Evolutionary conservation across 2,113 vertebrate genomes (phyloP).

Genomic region (Sakesphorus luctuosus): DNA sequence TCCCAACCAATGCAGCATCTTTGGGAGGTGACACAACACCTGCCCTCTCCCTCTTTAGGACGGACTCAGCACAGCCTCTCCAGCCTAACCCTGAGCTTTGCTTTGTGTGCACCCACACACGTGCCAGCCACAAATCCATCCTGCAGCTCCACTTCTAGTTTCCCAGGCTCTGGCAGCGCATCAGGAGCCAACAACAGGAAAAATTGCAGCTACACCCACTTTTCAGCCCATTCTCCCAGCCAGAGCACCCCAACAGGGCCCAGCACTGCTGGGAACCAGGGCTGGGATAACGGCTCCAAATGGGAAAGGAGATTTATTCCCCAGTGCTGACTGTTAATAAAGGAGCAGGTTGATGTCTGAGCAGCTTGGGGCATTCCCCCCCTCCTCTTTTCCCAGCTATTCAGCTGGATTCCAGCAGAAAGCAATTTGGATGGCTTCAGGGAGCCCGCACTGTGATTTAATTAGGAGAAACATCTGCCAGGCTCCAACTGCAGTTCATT

Average conservation of each 20-base stretch:
- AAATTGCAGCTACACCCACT: background rate
- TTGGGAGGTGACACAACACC: background rate
- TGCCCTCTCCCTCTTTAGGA: background rate
- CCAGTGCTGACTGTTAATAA: background rate
- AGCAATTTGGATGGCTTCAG: background rate
- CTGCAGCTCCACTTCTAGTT: background rate
- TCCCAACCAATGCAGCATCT: background rate
- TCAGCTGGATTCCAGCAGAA: slow-evolving; percentile 26
- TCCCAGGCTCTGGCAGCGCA: background rate
- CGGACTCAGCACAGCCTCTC: accelerated
- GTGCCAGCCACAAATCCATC: background rate
- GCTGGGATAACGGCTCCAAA: background rate
- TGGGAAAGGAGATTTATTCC: background rate
- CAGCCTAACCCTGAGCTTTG: background rate
- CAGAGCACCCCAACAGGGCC: background rate
- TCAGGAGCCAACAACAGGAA: background rate
- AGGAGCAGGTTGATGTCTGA: background rate
- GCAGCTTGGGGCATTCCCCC: accelerated
- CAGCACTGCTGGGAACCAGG: background rate
- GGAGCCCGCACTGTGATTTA: background rate
- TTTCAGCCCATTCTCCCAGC: background rate
- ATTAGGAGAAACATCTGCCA: slow-evolving; percentile 27
- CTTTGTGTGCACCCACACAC: accelerated
- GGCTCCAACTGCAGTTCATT: background rate
- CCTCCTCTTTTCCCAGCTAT: background rate